Percentiles rank a stretch among this genome's conserved stretches.
Evolutionary conservation across 2,113 vertebrate genomes (phyloP).

Genomic region (Heptranchias perlo): DNA sequence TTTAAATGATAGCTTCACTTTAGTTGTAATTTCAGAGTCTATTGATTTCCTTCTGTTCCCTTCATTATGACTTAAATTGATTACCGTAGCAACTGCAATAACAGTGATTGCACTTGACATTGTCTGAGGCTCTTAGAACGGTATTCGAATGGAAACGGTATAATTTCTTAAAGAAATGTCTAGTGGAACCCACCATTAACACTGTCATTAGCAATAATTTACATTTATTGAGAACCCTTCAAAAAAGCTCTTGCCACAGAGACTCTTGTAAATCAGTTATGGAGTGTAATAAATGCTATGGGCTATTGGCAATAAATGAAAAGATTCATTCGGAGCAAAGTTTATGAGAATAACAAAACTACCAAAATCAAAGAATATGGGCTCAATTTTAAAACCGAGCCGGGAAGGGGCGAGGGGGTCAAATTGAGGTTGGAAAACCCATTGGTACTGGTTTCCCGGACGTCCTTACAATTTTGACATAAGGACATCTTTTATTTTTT

Average conservation of each 20-base stretch:
- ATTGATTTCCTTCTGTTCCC: conserved; percentile 81
- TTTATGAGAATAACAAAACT: conserved; percentile 42
- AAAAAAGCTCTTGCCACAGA: conserved; percentile 56
- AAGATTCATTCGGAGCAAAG: conserved; percentile 46
- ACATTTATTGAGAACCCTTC: conserved; percentile 64
- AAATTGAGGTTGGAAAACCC: too few species aligned
- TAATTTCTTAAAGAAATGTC: conserved; percentile 65
- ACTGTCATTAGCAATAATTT: conserved; percentile 62
- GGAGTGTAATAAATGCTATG: conserved; percentile 41
- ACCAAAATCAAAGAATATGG: not conserved
- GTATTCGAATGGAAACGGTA: conserved; percentile 71
- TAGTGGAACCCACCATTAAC: conserved; percentile 67
- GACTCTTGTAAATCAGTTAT: conserved; percentile 40
- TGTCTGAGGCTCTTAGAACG: conserved; percentile 66
- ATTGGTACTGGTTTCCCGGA: too few species aligned
- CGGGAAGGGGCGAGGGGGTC: too few species aligned
- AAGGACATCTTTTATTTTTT: too few species aligned
- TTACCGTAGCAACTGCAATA: conserved; percentile 73
- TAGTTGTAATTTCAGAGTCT: conserved; percentile 80
- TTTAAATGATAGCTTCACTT: conserved; percentile 77
- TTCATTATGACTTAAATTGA: conserved; percentile 80
- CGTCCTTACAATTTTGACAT: too few species aligned
- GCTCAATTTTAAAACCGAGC: too few species aligned
- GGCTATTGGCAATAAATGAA: conserved; percentile 44
- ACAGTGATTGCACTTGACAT: conserved; percentile 75